Evolutionary conservation across 2,113 vertebrate species (phyloP).

Genomic region (Tautogolabrus adspersus): DNA sequence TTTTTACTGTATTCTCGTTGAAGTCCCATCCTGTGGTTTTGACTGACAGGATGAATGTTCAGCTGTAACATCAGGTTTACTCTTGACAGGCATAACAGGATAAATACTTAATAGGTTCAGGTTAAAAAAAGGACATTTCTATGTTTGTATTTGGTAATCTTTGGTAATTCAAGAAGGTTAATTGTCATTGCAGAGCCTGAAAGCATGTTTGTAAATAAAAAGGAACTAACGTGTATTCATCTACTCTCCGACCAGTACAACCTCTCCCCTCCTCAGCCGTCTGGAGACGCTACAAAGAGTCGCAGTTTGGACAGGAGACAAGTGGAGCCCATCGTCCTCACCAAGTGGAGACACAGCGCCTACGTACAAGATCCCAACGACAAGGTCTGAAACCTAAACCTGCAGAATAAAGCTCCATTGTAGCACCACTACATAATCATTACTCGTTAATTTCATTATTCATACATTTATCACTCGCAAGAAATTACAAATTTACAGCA

Average conservation of each 20-base stretch:
- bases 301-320: slow-evolving; percentile 92
- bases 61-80: neutral
- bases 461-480: no score
- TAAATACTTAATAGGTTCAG: no score
- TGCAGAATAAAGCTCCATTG: neutral
- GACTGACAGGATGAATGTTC: neutral
- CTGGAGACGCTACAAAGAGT: slow-evolving; percentile 89
- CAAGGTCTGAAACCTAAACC: slow-evolving; percentile 85
- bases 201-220: no score
- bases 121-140: no score
- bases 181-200: no score
- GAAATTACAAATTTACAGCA: no score
- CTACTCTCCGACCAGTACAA: slow-evolving; percentile 83
- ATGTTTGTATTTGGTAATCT: no score
- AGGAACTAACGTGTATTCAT: neutral
- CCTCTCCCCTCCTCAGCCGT: slow-evolving; percentile 85
- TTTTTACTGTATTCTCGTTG: no score
- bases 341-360: slow-evolving; percentile 94
- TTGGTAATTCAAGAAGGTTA: no score
- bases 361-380: slow-evolving; percentile 88
- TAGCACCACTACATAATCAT: no score
- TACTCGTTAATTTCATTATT: neutral
- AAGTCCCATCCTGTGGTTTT: neutral
- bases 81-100: neutral
- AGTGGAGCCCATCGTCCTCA: slow-evolving; percentile 90